Base-by-base conservation (phyloP, 1,140 invertebrate species). In the Eurosta solidaginis region DNA sequence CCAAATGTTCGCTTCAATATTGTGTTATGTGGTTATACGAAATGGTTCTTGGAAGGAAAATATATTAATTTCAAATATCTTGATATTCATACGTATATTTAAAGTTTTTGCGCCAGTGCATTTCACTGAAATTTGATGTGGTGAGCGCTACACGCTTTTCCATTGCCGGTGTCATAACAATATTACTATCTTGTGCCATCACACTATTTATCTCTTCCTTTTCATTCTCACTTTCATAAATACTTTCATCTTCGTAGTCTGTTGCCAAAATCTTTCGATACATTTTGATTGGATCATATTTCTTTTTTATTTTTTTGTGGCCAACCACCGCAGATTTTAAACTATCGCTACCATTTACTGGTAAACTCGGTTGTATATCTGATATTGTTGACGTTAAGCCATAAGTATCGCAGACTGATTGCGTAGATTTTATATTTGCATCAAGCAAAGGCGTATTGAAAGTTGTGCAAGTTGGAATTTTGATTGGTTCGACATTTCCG, bases 231-330 rank as follows among this genome's bases (percentile, higher is more conserved):
- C 44, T 78, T 36, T 27, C 42, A 20, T 68, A 14, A 52, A 12
- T 17, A 59, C 63, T 79, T 40, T 77, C 45, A 25, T 68, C 63
- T 52, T 50, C 83, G 54, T 82, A 81, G 1, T 87, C 84, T 20
- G 81, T 81, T 47, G 83, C 82, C 47, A 87, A 74, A 47, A 87
- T 87, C 79, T 87, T 87, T 0, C 84, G 79, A 81, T 87, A 87
- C 0, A 85, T 79, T 80, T 85, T 81, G 0, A 82, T 77, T 17
- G 49, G 76, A 22, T 77, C 85, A 22, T 86, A 84, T 40, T 84
- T 79, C 54, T 76, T 78, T 68, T 78, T 75, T 10, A 68, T 5
- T 36, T 40, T 68, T 17, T 42, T 68, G 14, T 59, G 50, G 27
- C 22, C 9, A 54, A 29, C 27, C n/a, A n/a, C n/a, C n/a, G n/a